Evolutionary conservation across 2,888 invertebrate species (phyloP).

Genomic region (Zonitis immaculata): DNA sequence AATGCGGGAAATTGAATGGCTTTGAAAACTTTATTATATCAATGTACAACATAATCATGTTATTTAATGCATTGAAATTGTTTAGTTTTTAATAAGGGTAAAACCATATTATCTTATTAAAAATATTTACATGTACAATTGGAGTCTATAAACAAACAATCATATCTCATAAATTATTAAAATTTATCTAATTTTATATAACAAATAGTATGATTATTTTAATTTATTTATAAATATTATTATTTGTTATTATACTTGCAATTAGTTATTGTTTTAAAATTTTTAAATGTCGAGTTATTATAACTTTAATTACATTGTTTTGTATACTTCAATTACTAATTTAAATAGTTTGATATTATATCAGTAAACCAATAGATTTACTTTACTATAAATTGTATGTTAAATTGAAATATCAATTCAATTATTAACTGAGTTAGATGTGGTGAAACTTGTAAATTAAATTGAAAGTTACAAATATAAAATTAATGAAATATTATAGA

Average conservation of each 20-base stretch:
- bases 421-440: background rate
- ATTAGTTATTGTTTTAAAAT: background rate
- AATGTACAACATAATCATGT: background rate
- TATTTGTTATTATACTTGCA: background rate
- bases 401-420: background rate
- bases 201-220: no score
- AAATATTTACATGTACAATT: background rate
- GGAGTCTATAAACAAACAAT: background rate
- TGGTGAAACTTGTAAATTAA: conserved; percentile 15
- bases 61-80: background rate
- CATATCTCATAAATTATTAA: background rate
- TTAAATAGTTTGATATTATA: background rate
- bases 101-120: no score
- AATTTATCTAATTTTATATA: no score
- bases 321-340: background rate
- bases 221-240: no score
- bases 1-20: background rate
- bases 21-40: background rate
- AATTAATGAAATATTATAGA: conserved; percentile 1
- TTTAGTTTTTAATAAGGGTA: no score
- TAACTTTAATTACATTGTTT: background rate
- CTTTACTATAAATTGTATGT: background rate
- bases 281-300: background rate
- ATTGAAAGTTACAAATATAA: conserved; percentile 8
- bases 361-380: background rate